Conservation (phyloP, 1,140 invertebrate species). For the Agrypnia vestita region DNA sequence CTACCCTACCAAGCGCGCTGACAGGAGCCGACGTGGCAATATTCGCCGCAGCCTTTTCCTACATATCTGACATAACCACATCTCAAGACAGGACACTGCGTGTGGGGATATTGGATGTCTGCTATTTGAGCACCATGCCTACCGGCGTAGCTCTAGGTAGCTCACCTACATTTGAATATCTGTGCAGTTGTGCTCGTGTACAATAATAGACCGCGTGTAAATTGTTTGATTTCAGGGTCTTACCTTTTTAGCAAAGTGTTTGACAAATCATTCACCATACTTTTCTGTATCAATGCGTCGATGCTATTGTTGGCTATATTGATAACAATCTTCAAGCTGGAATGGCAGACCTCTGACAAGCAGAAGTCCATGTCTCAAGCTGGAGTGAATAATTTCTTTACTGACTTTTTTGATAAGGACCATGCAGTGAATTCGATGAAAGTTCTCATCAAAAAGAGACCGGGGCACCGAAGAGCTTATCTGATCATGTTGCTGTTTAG, state of each 20-base stretch:
- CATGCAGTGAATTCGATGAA: conserved; percentile 77
- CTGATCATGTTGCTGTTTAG: conserved; percentile 78
- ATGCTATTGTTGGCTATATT: conserved; percentile 77
- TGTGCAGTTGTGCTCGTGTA: no score
- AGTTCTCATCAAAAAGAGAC: conserved; percentile 75
- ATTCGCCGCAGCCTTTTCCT: conserved; percentile 82
- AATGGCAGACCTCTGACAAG: conserved; percentile 78
- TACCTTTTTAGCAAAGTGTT: conserved; percentile 74
- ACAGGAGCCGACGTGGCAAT: conserved; percentile 84
- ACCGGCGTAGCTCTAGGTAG: conserved; percentile 80
- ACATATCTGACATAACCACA: conserved; percentile 81
- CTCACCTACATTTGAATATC: conserved; percentile 52
- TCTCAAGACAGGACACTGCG: conserved; percentile 78
- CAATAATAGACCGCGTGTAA: no score
- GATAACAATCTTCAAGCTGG: conserved; percentile 74
- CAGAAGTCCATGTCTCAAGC: conserved; percentile 75
- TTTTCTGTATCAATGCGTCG: conserved; percentile 80
- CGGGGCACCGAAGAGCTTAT: conserved; percentile 73
- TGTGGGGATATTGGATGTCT: conserved; percentile 81
- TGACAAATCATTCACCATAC: conserved; percentile 63
- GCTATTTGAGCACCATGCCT: conserved; percentile 84
- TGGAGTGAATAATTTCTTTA: conserved; percentile 74
- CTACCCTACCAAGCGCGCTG: conserved; percentile 80
- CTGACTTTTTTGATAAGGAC: conserved; percentile 81
- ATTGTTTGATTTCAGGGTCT: conserved; percentile 51